A percentile compares a stretch with the other conserved stretches of the same genome.
These are phyloP conservation scores for Enteromius trimaculatus DNA, from an alignment of 2,797 vertebrate species.

Conservation along the genomic window DNA sequence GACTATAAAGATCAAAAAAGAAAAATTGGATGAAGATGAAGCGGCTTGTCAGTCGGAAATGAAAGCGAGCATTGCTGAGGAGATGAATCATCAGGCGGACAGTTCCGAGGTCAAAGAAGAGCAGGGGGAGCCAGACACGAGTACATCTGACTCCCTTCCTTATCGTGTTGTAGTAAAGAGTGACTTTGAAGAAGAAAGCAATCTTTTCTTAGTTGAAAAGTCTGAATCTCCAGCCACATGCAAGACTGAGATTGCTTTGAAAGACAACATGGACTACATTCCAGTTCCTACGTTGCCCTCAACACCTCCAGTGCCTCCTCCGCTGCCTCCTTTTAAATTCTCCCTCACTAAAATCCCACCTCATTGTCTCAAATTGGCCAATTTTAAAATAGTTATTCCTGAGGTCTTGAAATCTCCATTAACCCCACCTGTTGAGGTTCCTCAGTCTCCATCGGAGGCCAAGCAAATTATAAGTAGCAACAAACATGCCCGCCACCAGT, in stretches of 20 bases:
- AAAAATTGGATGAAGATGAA: slow-evolving; percentile 64
- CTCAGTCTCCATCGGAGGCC: slow-evolving; percentile 6
- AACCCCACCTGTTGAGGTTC: slow-evolving; percentile 25
- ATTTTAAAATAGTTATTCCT: slow-evolving; percentile 70
- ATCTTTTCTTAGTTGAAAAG: slow-evolving; percentile 51
- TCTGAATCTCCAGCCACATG: slow-evolving; percentile 40
- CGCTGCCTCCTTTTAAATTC: slow-evolving; percentile 46
- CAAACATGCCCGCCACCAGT: slow-evolving; percentile 71
- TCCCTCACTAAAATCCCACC: slow-evolving; percentile 70
- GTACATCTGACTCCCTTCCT: slow-evolving; percentile 60
- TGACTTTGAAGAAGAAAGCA: slow-evolving; percentile 65
- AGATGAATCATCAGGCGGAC: slow-evolving; percentile 16
- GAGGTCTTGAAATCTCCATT: slow-evolving; percentile 54
- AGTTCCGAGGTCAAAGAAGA: slow-evolving; percentile 55
- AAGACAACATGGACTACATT: slow-evolving; percentile 7
- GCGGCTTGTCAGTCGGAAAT: slow-evolving; percentile 35
- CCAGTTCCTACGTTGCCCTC: slow-evolving; percentile 34
- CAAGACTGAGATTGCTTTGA: slow-evolving; percentile 34
- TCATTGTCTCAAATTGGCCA: slow-evolving; percentile 73
- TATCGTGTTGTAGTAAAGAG: slow-evolving; percentile 79
- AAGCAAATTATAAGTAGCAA: neutral
- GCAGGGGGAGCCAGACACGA: slow-evolving; percentile 66
- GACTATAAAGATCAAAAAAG: slow-evolving; percentile 67
- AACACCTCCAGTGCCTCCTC: slow-evolving; percentile 48
- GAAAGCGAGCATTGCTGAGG: slow-evolving; percentile 22